Evolutionary conservation across 1,140 invertebrate species (phyloP), one percentile per base, ranked within the genome.

Genomic region (Drosophila rhopaloa): DNA sequence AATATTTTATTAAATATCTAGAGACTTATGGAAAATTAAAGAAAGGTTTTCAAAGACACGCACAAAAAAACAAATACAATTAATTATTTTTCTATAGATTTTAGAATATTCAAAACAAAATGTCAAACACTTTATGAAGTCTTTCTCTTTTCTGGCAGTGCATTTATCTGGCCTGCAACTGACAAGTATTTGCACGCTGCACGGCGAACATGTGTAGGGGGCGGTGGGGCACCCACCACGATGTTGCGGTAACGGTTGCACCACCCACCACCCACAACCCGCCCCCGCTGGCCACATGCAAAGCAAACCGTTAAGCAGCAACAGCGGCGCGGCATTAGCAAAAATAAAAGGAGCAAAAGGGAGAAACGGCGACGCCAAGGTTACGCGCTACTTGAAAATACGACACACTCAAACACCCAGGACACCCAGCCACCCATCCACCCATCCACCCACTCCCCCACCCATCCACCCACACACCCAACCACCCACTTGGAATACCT

Each of bases 311-410:
- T 72, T 70, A 68, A 74, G 62, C 63, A 56, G 54, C 62, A 47
- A 44, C 29, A 38, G 35, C 47, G 16, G 41, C 50, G 47, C 38
- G 24, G 48, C 27, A 65, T 65, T 65, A 48, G 55, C 43, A 43
- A 70, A 70, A 50, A 63, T 62, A 76, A 66, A 44, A 32, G 29
- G 10, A 43, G 11, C 10, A 47, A 68, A 60, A 50, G 1, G 54
- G 32, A 51, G 57, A 59, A 86, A 50, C 58, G 58, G 48, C 70
- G 59, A 73, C 83, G 79, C 84, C 83, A 86, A 86, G 83, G 83
- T 86, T 88, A 88, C 65, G 44, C 46, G 61, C 60, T 68, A 59
- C 59, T 55, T 74, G 41, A 32, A 60, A 40, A 54, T 61, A 53
- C 51, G 46, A 46, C 70, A 75, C 72, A 76, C 59, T 74, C 47